A percentile compares a stretch with the other conserved stretches of the same genome.
Conservation (phyloP, 2,888 invertebrate species). For the Gonocerus acuteangulatus region DNA sequence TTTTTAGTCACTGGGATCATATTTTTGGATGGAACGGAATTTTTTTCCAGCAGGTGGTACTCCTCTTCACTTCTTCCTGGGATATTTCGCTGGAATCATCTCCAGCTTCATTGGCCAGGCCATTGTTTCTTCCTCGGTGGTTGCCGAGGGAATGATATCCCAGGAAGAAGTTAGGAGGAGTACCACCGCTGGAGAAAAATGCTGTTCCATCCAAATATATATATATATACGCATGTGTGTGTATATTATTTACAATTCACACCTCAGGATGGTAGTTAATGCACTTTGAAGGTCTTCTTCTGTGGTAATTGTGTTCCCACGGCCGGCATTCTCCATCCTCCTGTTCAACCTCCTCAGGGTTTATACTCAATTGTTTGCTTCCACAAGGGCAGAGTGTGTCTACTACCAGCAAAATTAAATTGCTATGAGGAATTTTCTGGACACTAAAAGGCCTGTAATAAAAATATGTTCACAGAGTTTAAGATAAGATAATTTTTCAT, state of each 20-base stretch:
- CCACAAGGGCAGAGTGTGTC: constrained; percentile 84
- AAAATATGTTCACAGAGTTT: not conserved
- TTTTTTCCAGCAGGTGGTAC: no score
- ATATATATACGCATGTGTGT: no score
- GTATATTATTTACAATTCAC: constrained; percentile 12
- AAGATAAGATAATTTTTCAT: not conserved
- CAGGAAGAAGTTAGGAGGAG: no score
- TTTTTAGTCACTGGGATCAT: no score
- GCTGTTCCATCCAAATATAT: no score
- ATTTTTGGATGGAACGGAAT: no score
- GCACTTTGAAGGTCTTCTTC: constrained; percentile 69
- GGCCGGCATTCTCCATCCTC: constrained; percentile 47
- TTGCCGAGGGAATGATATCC: no score
- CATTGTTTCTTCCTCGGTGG: no score
- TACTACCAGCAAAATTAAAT: constrained; percentile 78
- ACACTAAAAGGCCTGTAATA: constrained; percentile 74
- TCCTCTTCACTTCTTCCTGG: no score
- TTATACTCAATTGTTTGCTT: constrained; percentile 75
- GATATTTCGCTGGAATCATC: no score
- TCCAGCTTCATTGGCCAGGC: no score
- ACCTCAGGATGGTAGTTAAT: constrained; percentile 81
- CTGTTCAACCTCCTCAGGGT: constrained; percentile 50
- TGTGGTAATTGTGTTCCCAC: constrained; percentile 60
- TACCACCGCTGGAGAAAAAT: no score
- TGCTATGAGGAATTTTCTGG: constrained; percentile 83